Conservation (phyloP, 2,797 vertebrate genomes). For the Selene dorsalis region DNA sequence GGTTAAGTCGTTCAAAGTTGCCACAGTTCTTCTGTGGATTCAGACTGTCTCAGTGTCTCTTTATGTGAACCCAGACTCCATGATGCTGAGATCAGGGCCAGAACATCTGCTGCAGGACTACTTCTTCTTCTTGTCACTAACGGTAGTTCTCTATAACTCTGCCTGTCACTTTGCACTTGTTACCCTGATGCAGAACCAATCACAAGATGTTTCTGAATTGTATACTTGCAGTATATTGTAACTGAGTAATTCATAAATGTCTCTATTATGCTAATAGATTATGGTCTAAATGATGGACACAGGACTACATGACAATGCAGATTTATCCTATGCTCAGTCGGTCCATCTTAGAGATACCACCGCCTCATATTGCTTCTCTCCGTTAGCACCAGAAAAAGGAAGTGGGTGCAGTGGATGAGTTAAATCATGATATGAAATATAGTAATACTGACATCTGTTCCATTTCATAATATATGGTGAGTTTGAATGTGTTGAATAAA, state of each 20-base stretch:
- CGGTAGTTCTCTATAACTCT: not conserved
- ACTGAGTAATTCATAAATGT: slow-evolving; percentile 12
- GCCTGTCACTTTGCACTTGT: not conserved
- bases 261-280: slow-evolving; percentile 29
- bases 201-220: not conserved
- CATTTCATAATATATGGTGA: no score
- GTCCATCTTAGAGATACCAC: not conserved
- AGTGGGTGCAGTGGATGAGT: no score
- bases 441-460: not conserved
- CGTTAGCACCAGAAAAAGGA: no score
- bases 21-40: not conserved
- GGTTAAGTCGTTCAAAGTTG: no score
- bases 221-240: not conserved
- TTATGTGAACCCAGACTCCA: not conserved
- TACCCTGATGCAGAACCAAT: not conserved
- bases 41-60: not conserved
- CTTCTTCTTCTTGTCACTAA: not conserved
- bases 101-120: no score
- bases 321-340: slow-evolving; percentile 26
- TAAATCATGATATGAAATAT: not conserved
- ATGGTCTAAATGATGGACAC: slow-evolving; percentile 11
- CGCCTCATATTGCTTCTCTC: no score
- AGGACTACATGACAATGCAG: slow-evolving; percentile 38
- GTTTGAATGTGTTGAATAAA: no score
- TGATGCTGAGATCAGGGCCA: not conserved